Evolutionary conservation across 2,113 vertebrate genomes (phyloP), one percentile per base, ranked within the genome.

Genomic region (Ivindomyrus marchei): DNA sequence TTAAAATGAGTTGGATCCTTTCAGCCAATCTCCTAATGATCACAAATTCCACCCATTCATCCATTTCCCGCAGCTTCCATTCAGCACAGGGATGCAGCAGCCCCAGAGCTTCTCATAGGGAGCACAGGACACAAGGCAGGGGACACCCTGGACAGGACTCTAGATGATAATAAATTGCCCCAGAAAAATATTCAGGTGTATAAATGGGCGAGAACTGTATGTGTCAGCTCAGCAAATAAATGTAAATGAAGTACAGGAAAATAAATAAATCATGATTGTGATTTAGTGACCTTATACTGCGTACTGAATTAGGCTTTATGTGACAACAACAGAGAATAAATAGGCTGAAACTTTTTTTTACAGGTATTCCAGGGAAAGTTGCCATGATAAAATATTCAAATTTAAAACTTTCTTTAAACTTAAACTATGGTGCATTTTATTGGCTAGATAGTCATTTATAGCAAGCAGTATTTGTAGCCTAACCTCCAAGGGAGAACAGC

Each of bases 221-320:
- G 36, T 80, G 74, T 80, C 74, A 80, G 74, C 74, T 39, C 15
- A 42, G 31, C 74, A 80, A 80, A 80, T 85, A 85, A 47, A 85
- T 85, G 83, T 24, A 85, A 85, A 85, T 85, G 83, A 80, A 80
- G 15, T 39, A 80, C 74, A 80, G 19, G 74, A 36, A 80, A 80
- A 80, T 80, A 80, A 80, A 80, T 80, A 80, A 80, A 80, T 80
- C 74, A 80, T 80, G 83, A 45, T 85, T 45, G 45, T 85, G 83
- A 85, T 39, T 39, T 80, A 42, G 74, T 80, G 74, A 42, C 74
- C 74, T 80, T 80, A 5, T 36, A 39, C 36, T 15, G 13, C 8
- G 36, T 4, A 6, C 31, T 42, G 74, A 80, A 42, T 80, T 36
- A 19, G 36, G 36, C 13, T 80, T 80, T 80, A 80, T 15, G 31